Evolutionary conservation across 2,888 invertebrate genomes (phyloP), one percentile per base, ranked within the genome.

Genomic region (Tetragonisca angustula): DNA sequence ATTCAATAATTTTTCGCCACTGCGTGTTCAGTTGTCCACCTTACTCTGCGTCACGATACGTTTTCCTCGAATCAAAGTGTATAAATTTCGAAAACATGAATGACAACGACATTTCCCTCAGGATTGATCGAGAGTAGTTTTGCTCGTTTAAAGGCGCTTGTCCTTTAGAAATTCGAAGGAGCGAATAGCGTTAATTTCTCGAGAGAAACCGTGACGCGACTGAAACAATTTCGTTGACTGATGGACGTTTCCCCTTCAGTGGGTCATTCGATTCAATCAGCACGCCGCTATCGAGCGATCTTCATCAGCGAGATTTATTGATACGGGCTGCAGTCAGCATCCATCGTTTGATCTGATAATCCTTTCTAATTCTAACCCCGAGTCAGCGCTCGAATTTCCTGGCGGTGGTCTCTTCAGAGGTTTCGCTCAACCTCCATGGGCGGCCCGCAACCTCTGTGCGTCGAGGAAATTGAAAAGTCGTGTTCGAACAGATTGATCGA

Each of bases 341-440:
- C 78, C 59, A 61, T 61, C 83, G 84, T 84, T 84, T 83, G 72
- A 84, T 84, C 75, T 68, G 84, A 83, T 84, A 79, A 84, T 83
- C 83, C 83, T 76, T 83, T 83, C 84, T 68, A 83, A 84, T 79
- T 79, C 83, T 84, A 73, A 78, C 59, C 72, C 50, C 62, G 78
- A 71, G 70, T 71, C 78, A 52, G 75, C 70, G 59, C n/a, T 71
- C 36, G 62, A 61, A 69, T 72, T 83, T 78, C 68, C 75, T 43
- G 74, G 24, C 73, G 32, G 49, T 13, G 79, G 71, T 54, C 70
- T 68, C 52, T 65, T 82, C 52, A 65, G 43, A 70, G 73, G 27
- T 43, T 77, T 69, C 74, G 15, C 43, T 65, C 77, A 49, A 50
- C 52, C 73, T 61, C 56, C 27, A n/a, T 43, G 74, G 77, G 43